Evolutionary conservation across 2,797 vertebrate genomes (phyloP), one percentile per base, ranked within the genome.

Genomic region (Heterohyrax brucei): DNA sequence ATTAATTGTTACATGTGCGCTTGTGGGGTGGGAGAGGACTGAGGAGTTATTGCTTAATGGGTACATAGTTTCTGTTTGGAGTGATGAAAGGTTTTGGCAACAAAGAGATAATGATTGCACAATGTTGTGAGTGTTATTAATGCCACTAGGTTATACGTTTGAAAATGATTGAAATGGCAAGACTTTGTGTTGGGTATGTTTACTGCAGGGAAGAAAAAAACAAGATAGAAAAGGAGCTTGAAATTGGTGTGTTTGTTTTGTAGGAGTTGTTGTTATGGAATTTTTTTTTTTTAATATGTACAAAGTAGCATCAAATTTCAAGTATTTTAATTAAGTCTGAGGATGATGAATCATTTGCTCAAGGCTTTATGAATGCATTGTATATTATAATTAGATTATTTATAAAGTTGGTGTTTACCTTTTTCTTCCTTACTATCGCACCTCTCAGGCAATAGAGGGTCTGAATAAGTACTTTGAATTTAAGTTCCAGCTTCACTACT

Each of bases 391-490:
- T 75, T 64, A 48, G 59, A 7, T 86, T 66, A 24, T 66, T 68
- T 79, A 61, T 80, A n/a, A 93, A 94, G 83, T 56, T 93, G n/a
- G 26, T 64, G 26, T 64, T 82, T 28, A 70, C 75, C 7, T 86
- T 91, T 92, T 48, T 39, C 26, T 89, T 86, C 33, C 5, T 2
- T 85, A 76, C 16, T 68, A 2, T n/a, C 30, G 64, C 5, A 64
- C 18, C 13, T 82, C 21, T n/a, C 82, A 83, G 72, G 50, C 22
- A 48, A 0, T 53, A 16, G 39, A 61, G 83, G 28, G 24, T 44
- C 24, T 70, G 70, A 87, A 50, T 30, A 70, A 13, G 44, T 68
- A 5, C 76, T 90, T 68, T 83, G 64, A 72, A 66, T 66, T 94
- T 92, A 82, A 85, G 70, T 75, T 62, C 24, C 59, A 70, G 0